Evolutionary conservation across 2,797 vertebrate genomes (phyloP).

Genomic region (Sebastes glaucus): DNA sequence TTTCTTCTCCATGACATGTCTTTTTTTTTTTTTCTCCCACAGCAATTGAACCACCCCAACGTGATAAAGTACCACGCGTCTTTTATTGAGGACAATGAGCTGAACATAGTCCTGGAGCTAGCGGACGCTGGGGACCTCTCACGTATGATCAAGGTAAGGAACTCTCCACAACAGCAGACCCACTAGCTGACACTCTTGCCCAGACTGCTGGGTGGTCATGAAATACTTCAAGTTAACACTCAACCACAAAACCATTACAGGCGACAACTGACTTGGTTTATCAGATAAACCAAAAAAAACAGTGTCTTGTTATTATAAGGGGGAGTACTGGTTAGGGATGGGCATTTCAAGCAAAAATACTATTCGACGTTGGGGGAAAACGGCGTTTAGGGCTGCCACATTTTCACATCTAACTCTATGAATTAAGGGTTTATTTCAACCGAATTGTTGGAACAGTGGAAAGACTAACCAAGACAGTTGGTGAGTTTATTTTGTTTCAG

Average conservation of each 20-base stretch:
- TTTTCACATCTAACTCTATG: too few species aligned
- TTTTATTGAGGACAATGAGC: slow-evolving; percentile 98
- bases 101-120: slow-evolving; percentile 97
- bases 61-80: slow-evolving; percentile 99
- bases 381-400: too few species aligned
- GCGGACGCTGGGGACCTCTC: slow-evolving; percentile 97
- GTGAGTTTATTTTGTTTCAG: too few species aligned
- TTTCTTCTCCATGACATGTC: slow-evolving; percentile 12
- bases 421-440: too few species aligned
- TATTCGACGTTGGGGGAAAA: too few species aligned
- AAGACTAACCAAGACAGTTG: too few species aligned
- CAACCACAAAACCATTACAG: background rate
- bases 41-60: slow-evolving; percentile 99
- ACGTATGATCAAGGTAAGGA: slow-evolving; percentile 96
- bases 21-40: slow-evolving; percentile 32
- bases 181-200: background rate
- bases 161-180: background rate
- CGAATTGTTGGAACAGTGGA: too few species aligned
- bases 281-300: background rate
- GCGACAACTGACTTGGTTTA: background rate
- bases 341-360: too few species aligned
- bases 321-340: background rate
- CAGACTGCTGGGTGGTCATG: background rate
- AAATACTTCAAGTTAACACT: background rate
- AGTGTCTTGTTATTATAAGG: background rate